Base-by-base conservation (phyloP, 2,888 invertebrate genomes). In the Cosmia pyralina region DNA sequence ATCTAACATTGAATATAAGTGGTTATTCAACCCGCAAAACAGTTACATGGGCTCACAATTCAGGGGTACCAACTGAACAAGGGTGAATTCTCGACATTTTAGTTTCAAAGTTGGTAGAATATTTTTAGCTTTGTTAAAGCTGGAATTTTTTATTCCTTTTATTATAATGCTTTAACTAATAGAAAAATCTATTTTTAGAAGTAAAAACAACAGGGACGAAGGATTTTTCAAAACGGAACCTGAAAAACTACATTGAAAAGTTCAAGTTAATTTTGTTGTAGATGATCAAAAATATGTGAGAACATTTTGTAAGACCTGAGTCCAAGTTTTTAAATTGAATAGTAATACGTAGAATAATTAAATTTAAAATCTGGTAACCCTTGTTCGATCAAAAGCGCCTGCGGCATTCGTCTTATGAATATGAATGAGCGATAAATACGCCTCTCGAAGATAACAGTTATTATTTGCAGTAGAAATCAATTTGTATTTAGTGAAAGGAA, bases 381-480 rank as follows among this genome's bases (percentile, higher is more conserved):
- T 85, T 77, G 81, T 79, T 79, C 75, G 78, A 75, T 77, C 81
- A 83, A 86, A 82, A 85, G 75, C 74, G 85, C 87, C 86, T 77
- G 68, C 82, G 87, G 78, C 86, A 88, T 89, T 87, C 82, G 79
- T 85, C 90, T 91, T 90, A 93, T 94, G 94, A 94, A 95, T 95
- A 95, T 94, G 92, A 89, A 94, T 94, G 90, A 91, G 88, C 82
- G 87, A 92, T 93, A 93, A 92, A 90, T 91, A 90, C 81, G 84
- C 82, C 81, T 85, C 89, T 89, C 88, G 88, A 88, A 92, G 93
- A 93, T 93, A 93, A 92, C 90, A 91, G 91, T 92, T 93, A 92
- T 93, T 93, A 92, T 93, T 91, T 89, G 92, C 62, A 55, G 44
- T 57, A 34, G 63, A 60, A 79, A 75, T 75, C 64, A 73, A 67